Conservation (phyloP, 2,888 invertebrate species). For the Panopea generosa region DNA sequence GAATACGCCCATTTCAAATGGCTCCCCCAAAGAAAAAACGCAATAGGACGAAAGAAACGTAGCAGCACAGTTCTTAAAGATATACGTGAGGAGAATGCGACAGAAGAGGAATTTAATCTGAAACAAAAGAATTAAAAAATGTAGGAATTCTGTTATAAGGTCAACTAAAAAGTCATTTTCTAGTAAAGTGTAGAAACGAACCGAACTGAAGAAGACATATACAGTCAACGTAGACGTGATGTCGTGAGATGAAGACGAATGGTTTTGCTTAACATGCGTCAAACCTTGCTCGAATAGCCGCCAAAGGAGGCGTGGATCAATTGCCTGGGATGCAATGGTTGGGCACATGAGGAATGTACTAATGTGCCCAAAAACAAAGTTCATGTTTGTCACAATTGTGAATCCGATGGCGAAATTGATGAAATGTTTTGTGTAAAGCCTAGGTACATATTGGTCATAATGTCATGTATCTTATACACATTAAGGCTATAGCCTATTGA, state of each 20-base stretch:
- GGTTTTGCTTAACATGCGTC: constrained; percentile 29
- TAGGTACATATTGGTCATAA: too few relatives aligned
- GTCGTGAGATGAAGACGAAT: constrained; percentile 36
- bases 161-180: constrained; percentile 9
- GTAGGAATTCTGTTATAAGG: neutral
- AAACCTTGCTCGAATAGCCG: constrained; percentile 35
- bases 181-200: constrained; percentile 12
- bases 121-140: constrained; percentile 16
- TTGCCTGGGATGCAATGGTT: constrained; percentile 31
- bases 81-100: constrained; percentile 43
- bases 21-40: constrained; percentile 32
- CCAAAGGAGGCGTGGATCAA: constrained; percentile 23
- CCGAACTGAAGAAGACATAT: neutral
- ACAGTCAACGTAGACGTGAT: neutral
- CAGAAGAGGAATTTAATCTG: constrained; percentile 17
- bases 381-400: constrained; percentile 35
- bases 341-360: constrained; percentile 37
- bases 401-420: constrained; percentile 26
- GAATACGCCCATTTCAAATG: constrained; percentile 39
- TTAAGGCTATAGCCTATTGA: too few relatives aligned
- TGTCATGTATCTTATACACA: too few relatives aligned
- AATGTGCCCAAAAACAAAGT: constrained; percentile 25
- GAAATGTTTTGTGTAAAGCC: too few relatives aligned
- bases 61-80: constrained; percentile 47
- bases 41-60: constrained; percentile 37